Evolutionary conservation across 2,888 invertebrate genomes (phyloP), one percentile per base, ranked within the genome.

Genomic region (Eilema caniola): DNA sequence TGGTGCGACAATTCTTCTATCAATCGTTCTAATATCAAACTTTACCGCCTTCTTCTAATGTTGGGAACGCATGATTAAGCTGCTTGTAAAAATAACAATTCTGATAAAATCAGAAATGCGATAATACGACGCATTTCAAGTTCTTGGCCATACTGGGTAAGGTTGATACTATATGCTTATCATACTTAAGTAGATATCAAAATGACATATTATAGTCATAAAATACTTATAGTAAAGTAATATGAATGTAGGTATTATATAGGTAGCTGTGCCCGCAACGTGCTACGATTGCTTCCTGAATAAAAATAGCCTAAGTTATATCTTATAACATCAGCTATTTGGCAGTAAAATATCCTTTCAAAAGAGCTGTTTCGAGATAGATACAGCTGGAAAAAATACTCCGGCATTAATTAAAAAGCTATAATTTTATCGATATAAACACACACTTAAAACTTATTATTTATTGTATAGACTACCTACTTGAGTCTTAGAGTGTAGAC

Each of bases 151-250:
- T 16, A 31, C 23, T 5, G 12, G 47, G n/a, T 56, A 65, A 64
- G n/a, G n/a, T 53, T 47, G 61, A 67, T 67, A 61, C 23, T 25
- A 41, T 14, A 28, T 67, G 61, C 53, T 67, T 67, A 61, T 67
- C 67, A 31, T 3, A 31, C n/a, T 56, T 23, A 53, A 47, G n/a
- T 37, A 65, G 47, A 61, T 67, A 67, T 20, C 24, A 24, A 60
- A 74, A 71, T 28, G 60, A 63, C 67, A n/a, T 33, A 60, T 16
- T 66, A 60, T 66, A 68, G 73, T 70, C 61, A 63, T 63, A 53
- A 75, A 69, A 77, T 61, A 24, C 3, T 0, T 20, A 28, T 56
- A 31, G 31, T 56, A 56, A 31, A 23, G n/a, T 56, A 23, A 31
- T 25, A 8, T 16, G 12, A n/a, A 16, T 57, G 11, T 12, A 63